Conservation (phyloP, 2,797 vertebrate genomes). For the Mormyrus hasselquistii region DNA sequence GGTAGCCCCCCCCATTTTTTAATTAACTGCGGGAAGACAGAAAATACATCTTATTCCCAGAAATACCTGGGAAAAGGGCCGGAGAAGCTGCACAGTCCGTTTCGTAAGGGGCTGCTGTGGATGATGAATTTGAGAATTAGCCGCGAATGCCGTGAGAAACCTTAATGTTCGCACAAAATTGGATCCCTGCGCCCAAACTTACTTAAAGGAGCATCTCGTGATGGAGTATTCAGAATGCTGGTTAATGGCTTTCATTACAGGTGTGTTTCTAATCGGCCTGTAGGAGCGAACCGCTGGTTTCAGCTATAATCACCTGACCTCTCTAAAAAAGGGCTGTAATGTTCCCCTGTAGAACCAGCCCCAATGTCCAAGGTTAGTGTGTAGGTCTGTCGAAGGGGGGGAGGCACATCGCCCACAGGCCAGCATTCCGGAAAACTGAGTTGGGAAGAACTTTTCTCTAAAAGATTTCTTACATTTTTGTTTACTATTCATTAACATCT, state of each 20-base stretch:
- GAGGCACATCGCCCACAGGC: background rate
- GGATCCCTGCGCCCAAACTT: background rate
- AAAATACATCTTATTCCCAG: slow-evolving; percentile 8
- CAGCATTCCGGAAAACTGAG: background rate
- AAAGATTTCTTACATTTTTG: background rate
- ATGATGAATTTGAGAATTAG: slow-evolving; percentile 11
- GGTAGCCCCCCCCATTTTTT: background rate
- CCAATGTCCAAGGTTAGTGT: background rate
- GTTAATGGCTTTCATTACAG: slow-evolving; percentile 6
- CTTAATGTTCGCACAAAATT: background rate
- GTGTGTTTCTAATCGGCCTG: background rate
- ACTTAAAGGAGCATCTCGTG: background rate
- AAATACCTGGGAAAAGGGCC: background rate
- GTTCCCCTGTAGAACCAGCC: background rate
- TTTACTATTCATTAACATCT: background rate
- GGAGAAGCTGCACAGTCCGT: background rate
- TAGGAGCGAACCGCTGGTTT: background rate
- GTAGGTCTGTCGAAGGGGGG: background rate
- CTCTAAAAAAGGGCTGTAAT: background rate
- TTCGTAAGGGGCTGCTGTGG: background rate
- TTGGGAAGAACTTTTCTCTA: background rate
- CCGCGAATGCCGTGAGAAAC: background rate
- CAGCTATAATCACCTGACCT: background rate
- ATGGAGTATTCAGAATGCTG: background rate
- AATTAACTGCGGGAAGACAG: background rate